Evolutionary conservation across 2,797 vertebrate species (phyloP), one percentile per base, ranked within the genome.

Genomic region (Pelodytes ibericus): DNA sequence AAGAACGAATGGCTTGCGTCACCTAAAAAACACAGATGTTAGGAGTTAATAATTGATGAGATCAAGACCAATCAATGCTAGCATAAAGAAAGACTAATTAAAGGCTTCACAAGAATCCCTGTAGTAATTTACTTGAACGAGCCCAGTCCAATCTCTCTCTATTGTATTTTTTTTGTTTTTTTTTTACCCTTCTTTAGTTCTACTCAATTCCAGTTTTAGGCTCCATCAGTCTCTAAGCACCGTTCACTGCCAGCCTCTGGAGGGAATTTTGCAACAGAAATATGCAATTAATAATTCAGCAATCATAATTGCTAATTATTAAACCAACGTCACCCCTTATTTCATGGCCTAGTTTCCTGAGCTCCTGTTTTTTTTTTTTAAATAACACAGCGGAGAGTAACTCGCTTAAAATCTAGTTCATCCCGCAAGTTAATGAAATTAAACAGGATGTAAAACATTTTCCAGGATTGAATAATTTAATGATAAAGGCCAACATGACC

Each of bases 251-350:
- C 80, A 77, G 84, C 87, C 93, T 93, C 94, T 87, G 88, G 94
- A 91, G 94, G 94, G 90, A 84, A 87, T 84, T 87, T 89, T 87
- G 85, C 88, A 87, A 92, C 91, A 92, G 93, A 94, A 94, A 95
- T 94, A 95, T 94, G 94, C 95, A 95, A 96, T 97, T 96, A 96
- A 95, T 95, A 95, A 93, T 94, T 90, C 90, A 90, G 93, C 88
- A 83, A 94, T 93, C 93, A 82, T 95, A 95, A 94, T 94, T 96
- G 94, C 95, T 96, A 97, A 97, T 97, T 96, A 95, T 97, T 95
- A 96, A 95, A 95, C 92, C 91, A 93, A 93, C 89, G 86, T 86
- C 87, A 90, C 93, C 87, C 93, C 89, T n/a, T 91, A 94, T 96
- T 95, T 93, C 92, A 91, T 95, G 92, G 93, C 91, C 96, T 96